These are phyloP conservation scores for Rhopalosiphum nymphaeae DNA, from an alignment of 2,888 invertebrate genomes.

Conservation along the genomic window DNA sequence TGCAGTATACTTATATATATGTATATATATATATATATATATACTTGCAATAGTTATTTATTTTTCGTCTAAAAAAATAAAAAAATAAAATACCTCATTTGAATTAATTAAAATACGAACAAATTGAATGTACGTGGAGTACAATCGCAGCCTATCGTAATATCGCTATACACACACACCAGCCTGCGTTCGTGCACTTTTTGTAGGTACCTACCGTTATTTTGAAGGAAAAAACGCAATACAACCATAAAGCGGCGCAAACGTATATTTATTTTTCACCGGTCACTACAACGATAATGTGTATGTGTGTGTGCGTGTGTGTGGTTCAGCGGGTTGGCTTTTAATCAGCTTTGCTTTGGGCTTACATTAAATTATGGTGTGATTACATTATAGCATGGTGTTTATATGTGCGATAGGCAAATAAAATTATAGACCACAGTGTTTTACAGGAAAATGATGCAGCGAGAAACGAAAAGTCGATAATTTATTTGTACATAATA, in stretches of 20 bases:
- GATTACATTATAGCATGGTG: conserved; percentile 33
- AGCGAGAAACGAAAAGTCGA: not conserved
- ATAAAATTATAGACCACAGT: conserved; percentile 24
- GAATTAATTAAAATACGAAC: conserved; percentile 7
- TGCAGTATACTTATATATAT: not conserved
- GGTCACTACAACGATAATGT: not conserved
- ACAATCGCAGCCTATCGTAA: not conserved
- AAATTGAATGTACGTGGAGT: not conserved
- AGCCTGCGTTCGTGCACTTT: not conserved
- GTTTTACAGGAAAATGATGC: conserved; percentile 32
- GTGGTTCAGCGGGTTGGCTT: not conserved
- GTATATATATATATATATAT: no score
- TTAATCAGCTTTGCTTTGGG: conserved; percentile 45
- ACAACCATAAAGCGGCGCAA: not conserved
- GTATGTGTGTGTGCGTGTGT: not conserved
- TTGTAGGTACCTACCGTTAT: not conserved
- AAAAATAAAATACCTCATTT: not conserved
- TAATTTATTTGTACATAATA: conserved; percentile 20
- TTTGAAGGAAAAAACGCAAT: conserved; percentile 2
- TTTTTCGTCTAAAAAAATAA: not conserved
- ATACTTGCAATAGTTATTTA: not conserved
- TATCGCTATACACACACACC: not conserved
- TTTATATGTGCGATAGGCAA: conserved; percentile 35
- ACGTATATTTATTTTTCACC: conserved; percentile 29
- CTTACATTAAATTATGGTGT: not conserved